Base-by-base conservation (phyloP, 2,888 invertebrate species). In the Lathronympha strigana region DNA sequence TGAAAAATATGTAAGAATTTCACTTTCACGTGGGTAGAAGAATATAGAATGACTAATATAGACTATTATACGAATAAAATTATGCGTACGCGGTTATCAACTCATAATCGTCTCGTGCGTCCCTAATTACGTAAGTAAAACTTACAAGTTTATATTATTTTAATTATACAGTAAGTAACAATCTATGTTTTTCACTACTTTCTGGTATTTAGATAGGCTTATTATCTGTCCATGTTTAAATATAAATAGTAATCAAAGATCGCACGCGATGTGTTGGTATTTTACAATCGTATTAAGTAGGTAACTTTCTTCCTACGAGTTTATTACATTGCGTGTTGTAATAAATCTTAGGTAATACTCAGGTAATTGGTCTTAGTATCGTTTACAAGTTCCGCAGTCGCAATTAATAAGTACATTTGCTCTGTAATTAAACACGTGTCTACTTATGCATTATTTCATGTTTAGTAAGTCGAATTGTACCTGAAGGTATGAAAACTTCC, bases 1-100 rank as follows among this genome's bases (percentile, higher is more conserved):
- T 31, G 31, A 45, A 57, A 43, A 17, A 53, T 19, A 45, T 21
- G 57, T 8, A 54, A 38, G 54, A 57, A 57, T 57, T 57, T 45
- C 31, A 19, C 43, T 43, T 31, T 31, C 13, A 45, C 43, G 43
- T 57, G 43, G 31, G 40, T 23, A 13, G 21, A 13, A 21, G 45
- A 40, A 19, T 17, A 1, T 8, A 40, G 17, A 17, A 40, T 17
- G 9, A n/a, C n/a, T n/a, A n/a, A n/a, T n/a, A n/a, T n/a, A n/a
- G n/a, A n/a, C n/a, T n/a, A n/a, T n/a, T n/a, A n/a, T n/a, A n/a
- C n/a, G n/a, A n/a, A n/a, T n/a, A n/a, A n/a, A n/a, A n/a, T n/a
- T n/a, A n/a, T n/a, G n/a, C n/a, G n/a, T n/a, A n/a, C n/a, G n/a
- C n/a, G n/a, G n/a, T n/a, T n/a, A n/a, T n/a, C n/a, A n/a, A n/a